Conservation (phyloP, 2,113 vertebrate genomes). For the Halcyon malimbica region DNA sequence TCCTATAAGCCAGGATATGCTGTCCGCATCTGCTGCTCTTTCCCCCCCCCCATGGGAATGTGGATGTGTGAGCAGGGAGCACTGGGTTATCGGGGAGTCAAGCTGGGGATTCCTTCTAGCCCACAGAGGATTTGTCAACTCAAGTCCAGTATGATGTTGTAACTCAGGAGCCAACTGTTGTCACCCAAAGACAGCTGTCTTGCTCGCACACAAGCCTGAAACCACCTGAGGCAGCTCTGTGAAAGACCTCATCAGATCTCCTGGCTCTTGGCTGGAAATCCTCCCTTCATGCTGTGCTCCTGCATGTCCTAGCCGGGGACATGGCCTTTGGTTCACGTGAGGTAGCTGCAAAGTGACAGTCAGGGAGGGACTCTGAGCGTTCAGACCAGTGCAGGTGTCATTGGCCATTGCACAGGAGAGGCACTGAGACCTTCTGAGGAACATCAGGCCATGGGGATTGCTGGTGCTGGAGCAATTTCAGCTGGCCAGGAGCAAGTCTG, state of each 20-base stretch:
- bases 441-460: rapidly evolving
- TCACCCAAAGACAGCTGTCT: neutral
- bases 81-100: neutral
- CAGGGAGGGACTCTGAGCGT: rapidly evolving
- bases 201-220: neutral
- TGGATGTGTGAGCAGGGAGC: rapidly evolving
- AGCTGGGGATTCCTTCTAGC: neutral
- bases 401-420: rapidly evolving
- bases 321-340: rapidly evolving
- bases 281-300: rapidly evolving
- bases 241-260: neutral
- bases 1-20: neutral
- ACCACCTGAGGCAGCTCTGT: neutral
- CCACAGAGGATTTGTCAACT: neutral
- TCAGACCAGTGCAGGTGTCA: neutral
- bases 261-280: neutral
- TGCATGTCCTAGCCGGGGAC: neutral
- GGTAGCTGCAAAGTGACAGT: neutral
- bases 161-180: neutral
- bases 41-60: neutral
- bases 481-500: neutral
- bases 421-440: neutral
- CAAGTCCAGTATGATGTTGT: neutral
- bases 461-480: neutral
- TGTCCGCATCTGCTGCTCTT: neutral